phyloP scores from a whole-genome alignment of 1,140 invertebrate genomes.

The Galleria mellonella region DNA sequence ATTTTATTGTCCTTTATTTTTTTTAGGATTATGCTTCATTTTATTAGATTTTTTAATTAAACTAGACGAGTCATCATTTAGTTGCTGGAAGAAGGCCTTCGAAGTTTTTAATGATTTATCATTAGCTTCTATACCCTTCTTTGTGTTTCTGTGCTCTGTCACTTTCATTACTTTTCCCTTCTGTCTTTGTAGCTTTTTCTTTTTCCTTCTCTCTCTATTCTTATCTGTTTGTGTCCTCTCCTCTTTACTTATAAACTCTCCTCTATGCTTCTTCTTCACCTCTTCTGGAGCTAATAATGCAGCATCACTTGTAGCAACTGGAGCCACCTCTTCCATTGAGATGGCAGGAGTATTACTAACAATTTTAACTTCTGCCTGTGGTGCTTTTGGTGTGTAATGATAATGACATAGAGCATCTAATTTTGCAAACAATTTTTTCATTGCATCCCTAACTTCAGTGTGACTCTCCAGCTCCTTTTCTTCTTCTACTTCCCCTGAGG shows the following conservation, averaged over 20 bases:
- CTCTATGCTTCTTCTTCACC: conserved; percentile 87
- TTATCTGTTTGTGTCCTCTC: conserved; percentile 92
- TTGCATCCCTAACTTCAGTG: conserved; percentile 83
- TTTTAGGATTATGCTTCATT: conserved; percentile 26
- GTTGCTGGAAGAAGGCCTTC: conserved; percentile 86
- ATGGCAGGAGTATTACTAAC: conserved; percentile 94
- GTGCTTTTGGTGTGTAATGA: conserved; percentile 93
- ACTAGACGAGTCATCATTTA: conserved; percentile 82
- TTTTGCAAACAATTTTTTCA: conserved; percentile 89
- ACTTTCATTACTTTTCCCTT: conserved; percentile 76
- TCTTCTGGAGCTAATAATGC: conserved; percentile 95
- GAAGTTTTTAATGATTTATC: conserved; percentile 84
- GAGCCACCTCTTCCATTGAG: conserved; percentile 96
- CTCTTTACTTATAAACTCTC: conserved; percentile 84
- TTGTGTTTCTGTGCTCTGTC: conserved; percentile 79
- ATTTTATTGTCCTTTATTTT: conserved; percentile 50
- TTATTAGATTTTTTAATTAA: conserved; percentile 51
- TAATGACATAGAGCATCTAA: conserved; percentile 95
- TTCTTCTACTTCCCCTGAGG: conserved; percentile 78
- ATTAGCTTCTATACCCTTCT: conserved; percentile 60
- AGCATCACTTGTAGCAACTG: conserved; percentile 88
- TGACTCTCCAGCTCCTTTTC: conserved; percentile 83
- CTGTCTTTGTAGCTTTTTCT: conserved; percentile 84
- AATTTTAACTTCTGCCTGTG: conserved; percentile 91
- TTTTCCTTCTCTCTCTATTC: conserved; percentile 90